These are phyloP conservation scores for Pterocles orientalis DNA, from an alignment of 2,113 vertebrate genomes.

Conservation along the genomic window DNA sequence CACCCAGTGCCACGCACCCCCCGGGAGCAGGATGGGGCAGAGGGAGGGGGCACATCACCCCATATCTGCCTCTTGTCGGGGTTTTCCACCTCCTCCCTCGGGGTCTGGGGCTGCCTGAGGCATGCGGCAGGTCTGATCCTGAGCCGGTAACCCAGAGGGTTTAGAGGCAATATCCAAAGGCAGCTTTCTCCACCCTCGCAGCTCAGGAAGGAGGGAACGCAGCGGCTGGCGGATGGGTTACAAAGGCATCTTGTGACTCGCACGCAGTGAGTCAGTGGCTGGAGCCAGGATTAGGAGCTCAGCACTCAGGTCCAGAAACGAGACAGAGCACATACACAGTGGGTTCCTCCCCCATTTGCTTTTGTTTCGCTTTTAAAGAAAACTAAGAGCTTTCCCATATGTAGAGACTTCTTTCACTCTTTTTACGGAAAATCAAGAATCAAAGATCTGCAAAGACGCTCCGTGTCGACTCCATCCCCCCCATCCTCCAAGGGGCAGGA, in stretches of 20 bases:
- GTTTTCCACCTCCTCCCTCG: rapidly evolving
- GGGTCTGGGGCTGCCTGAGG: not conserved
- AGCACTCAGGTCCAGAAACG: not conserved
- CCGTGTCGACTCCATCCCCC: not conserved
- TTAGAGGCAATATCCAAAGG: not conserved
- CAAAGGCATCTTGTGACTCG: constrained; percentile 50
- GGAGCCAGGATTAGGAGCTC: constrained; percentile 51
- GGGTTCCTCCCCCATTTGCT: not conserved
- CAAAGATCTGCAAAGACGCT: not conserved
- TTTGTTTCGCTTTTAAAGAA: not conserved
- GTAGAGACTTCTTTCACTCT: not conserved
- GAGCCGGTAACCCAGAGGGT: not conserved
- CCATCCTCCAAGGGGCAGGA: not conserved
- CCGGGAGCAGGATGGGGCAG: not conserved
- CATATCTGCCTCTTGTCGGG: rapidly evolving
- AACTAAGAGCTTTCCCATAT: not conserved
- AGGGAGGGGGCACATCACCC: not conserved
- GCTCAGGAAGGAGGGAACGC: not conserved
- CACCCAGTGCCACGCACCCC: not conserved
- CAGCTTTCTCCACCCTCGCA: not conserved
- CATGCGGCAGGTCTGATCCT: rapidly evolving
- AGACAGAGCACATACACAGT: not conserved
- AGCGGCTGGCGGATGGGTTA: not conserved
- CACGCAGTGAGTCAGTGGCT: constrained; percentile 33
- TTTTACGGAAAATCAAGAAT: not conserved